A percentile compares a stretch with the other conserved stretches of the same genome.
Evolutionary conservation across 2,113 vertebrate species (phyloP).

Genomic region (Epinephelus lanceolatus): DNA sequence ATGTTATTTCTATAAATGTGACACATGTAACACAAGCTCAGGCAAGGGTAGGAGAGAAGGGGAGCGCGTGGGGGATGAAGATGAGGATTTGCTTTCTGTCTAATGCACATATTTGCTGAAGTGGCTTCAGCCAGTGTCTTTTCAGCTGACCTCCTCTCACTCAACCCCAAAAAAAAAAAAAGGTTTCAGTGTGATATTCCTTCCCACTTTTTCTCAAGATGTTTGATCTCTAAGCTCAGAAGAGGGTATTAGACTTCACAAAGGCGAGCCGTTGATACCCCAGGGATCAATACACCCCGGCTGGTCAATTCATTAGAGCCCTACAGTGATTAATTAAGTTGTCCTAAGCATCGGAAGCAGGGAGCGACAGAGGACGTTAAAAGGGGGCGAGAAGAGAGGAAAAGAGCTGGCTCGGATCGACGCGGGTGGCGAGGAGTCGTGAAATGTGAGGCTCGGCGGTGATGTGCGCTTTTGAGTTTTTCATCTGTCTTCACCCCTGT

Average conservation of each 20-base stretch:
- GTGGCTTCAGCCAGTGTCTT: conserved; percentile 61
- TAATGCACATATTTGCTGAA: conserved; percentile 69
- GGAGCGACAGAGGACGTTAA: conserved; percentile 58
- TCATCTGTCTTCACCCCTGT: conserved; percentile 70
- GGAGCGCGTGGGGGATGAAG: conserved; percentile 47
- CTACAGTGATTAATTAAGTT: conserved; percentile 82
- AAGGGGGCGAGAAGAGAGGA: conserved; percentile 42
- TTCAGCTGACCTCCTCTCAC: conserved; percentile 54
- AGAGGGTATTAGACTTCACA: conserved; percentile 78
- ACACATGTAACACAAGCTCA: conserved; percentile 75
- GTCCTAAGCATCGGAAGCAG: conserved; percentile 70
- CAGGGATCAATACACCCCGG: conserved; percentile 77
- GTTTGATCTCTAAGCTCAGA: conserved; percentile 71
- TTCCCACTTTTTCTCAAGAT: conserved; percentile 54
- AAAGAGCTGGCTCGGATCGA: conserved; percentile 38
- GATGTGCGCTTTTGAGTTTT: conserved; percentile 60
- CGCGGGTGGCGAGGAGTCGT: conserved; percentile 39
- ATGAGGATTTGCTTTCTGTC: conserved; percentile 68
- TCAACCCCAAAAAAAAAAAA: conserved; percentile 41
- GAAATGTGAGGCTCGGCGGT: conserved; percentile 67
- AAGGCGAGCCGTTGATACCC: conserved; percentile 65
- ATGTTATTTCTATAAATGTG: conserved; percentile 81
- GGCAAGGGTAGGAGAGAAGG: conserved; percentile 37
- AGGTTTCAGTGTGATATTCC: conserved; percentile 58
- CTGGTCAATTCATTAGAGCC: conserved; percentile 80